Percentiles rank a stretch among this genome's conserved stretches.
phyloP scores from a whole-genome alignment of 37 sponge, comb jelly and placozoan genomes.

The Aplysina aerophoba region DNA sequence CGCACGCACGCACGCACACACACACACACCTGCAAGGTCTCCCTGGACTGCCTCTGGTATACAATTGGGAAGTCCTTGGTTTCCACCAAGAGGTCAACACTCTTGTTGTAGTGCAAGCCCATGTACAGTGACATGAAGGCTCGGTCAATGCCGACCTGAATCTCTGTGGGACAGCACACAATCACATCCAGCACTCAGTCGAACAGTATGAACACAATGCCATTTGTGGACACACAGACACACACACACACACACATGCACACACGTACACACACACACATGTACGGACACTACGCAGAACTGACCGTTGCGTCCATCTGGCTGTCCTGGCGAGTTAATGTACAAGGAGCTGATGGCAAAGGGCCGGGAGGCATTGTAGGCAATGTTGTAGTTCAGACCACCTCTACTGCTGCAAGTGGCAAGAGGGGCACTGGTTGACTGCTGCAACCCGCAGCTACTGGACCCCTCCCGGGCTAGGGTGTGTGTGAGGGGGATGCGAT shows the following conservation, averaged over 20 bases:
- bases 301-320: constrained; percentile 79
- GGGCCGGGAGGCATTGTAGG: constrained; percentile 73
- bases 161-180: constrained; percentile 48
- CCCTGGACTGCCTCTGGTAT: constrained; percentile 55
- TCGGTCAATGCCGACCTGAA: constrained; percentile 58
- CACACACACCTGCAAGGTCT: constrained; percentile 54
- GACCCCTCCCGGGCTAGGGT: not conserved
- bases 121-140: constrained; percentile 59
- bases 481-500: not conserved
- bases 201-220: not conserved
- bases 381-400: constrained; percentile 69
- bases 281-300: not conserved
- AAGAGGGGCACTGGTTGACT: not conserved
- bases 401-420: not conserved
- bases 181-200: too few relatives aligned
- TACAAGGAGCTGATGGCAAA: constrained; percentile 62
- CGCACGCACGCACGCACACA: not conserved
- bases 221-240: not conserved
- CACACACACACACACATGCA: not conserved
- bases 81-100: constrained; percentile 43
- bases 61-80: constrained; percentile 58
- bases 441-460: not conserved
- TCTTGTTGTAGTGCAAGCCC: not conserved
- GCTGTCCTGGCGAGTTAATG: constrained; percentile 74
- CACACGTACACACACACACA: constrained; percentile 19